These are phyloP conservation scores for Crioceris asparagi DNA, from an alignment of 2,888 invertebrate species.

Conservation along the genomic window DNA sequence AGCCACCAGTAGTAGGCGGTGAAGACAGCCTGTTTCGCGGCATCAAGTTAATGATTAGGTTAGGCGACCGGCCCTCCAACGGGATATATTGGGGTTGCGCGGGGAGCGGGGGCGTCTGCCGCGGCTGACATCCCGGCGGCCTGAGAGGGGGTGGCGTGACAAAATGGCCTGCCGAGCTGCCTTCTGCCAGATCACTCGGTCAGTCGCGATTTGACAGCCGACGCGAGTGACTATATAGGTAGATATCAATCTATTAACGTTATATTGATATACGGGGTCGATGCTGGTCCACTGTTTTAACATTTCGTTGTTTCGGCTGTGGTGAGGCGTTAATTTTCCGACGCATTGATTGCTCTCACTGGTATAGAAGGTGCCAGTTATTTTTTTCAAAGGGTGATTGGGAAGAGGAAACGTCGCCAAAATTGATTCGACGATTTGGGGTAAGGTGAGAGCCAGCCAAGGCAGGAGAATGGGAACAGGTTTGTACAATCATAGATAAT, in stretches of 20 bases:
- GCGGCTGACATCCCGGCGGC: slow-evolving; percentile 36
- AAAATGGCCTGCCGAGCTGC: slow-evolving; percentile 50
- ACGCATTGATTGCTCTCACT: not conserved
- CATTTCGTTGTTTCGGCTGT: not conserved
- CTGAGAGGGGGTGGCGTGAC: slow-evolving; percentile 41
- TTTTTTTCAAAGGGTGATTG: too few species aligned
- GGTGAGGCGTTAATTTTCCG: too few species aligned
- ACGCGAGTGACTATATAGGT: too few species aligned
- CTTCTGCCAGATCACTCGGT: slow-evolving; percentile 38
- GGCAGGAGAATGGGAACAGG: slow-evolving; percentile 68
- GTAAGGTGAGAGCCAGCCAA: slow-evolving; percentile 48
- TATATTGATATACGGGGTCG: not conserved
- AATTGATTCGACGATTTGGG: slow-evolving; percentile 46
- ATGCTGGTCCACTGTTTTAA: not conserved
- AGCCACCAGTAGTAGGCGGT: too few species aligned
- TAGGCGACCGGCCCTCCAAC: slow-evolving; percentile 14
- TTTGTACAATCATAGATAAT: too few species aligned
- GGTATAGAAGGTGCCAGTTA: not conserved
- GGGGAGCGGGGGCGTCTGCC: slow-evolving; percentile 24
- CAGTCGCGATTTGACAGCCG: slow-evolving; percentile 27
- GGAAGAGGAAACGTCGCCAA: slow-evolving; percentile 26
- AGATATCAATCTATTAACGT: too few species aligned
- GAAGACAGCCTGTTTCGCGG: slow-evolving; percentile 13
- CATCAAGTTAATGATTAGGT: slow-evolving; percentile 19
- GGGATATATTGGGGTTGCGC: slow-evolving; percentile 8